Percentiles rank a stretch among this genome's conserved stretches.
Evolutionary conservation across 2,797 vertebrate species (phyloP).

Genomic region (Apodemus agrarius): DNA sequence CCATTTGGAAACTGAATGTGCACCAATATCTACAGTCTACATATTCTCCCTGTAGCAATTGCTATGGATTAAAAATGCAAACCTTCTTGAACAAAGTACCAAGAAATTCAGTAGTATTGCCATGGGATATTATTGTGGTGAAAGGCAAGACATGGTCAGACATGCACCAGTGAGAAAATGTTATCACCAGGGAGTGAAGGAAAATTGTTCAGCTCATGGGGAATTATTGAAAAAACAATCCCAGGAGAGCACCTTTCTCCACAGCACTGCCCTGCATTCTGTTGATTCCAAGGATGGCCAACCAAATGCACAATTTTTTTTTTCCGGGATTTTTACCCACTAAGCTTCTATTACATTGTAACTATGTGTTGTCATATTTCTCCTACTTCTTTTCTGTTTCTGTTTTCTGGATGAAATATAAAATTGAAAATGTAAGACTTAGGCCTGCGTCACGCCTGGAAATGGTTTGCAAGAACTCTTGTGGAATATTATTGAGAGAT

Average conservation of each 20-base stretch:
- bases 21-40: background rate
- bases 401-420: background rate
- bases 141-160: slow-evolving; percentile 12
- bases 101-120: slow-evolving; percentile 29
- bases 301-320: background rate
- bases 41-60: background rate
- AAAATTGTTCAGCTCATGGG: slow-evolving; percentile 31
- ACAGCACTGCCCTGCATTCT: background rate
- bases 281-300: background rate
- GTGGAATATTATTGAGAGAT: background rate
- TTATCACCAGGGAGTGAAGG: background rate
- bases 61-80: slow-evolving; percentile 4
- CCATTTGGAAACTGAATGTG: slow-evolving; percentile 31
- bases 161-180: background rate
- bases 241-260: background rate
- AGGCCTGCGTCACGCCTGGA: background rate
- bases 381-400: background rate
- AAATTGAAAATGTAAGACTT: background rate
- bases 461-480: background rate
- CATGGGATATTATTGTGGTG: background rate
- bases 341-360: background rate
- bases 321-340: background rate
- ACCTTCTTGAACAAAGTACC: slow-evolving; percentile 53
- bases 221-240: slow-evolving; percentile 36
- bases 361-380: background rate